Evolutionary conservation across 92 coral and sea anemone species (phyloP), one percentile per base, ranked within the genome.

Genomic region (Phymanthus crucifer): DNA sequence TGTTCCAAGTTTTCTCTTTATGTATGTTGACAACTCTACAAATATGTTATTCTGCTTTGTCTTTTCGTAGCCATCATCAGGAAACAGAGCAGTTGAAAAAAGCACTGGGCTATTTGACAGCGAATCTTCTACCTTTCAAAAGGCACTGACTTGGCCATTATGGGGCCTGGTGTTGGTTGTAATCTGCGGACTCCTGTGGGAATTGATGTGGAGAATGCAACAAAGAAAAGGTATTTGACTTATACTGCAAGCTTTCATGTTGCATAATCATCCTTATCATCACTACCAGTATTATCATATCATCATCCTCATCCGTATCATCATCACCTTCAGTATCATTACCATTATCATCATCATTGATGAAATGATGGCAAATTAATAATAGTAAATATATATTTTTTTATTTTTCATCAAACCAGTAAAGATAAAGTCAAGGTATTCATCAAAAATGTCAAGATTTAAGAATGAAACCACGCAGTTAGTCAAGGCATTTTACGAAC

Each of bases 41-140:
- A 12, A 33, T 11, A 26, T 24, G 31, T 38, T 69, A 32, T 1
- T 24, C 35, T 24, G 34, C 2, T 34, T 16, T 18, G 7, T 45
- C 6, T 35, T 29, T 71, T 6, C 24, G 1, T 26, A 71, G 75
- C 32, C 75, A 7, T 23, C 75, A 7, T 16, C n/a, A 26, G 40
- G 36, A 23, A 36, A 16, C 31, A 24, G 40, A 40, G 11, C 56
- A 0, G 75, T 71, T 7, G 52, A 71, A 11, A 71, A 71, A 21
- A n/a, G 75, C 52, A 45, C 46, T 21, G 52, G 75, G 6, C 40
- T 71, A 71, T 45, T 71, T 36, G 75, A 71, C 32, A 40, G 50
- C 31, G 21, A 26, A 40, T 35, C 75, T 40, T 5, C 13, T 17
- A 23, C 34, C 1, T 71, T 40, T 12, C n/a, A 71, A 27, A 14